Evolutionary conservation across 2,888 invertebrate genomes (phyloP), one percentile per base, ranked within the genome.

Genomic region (Encarsia formosa): DNA sequence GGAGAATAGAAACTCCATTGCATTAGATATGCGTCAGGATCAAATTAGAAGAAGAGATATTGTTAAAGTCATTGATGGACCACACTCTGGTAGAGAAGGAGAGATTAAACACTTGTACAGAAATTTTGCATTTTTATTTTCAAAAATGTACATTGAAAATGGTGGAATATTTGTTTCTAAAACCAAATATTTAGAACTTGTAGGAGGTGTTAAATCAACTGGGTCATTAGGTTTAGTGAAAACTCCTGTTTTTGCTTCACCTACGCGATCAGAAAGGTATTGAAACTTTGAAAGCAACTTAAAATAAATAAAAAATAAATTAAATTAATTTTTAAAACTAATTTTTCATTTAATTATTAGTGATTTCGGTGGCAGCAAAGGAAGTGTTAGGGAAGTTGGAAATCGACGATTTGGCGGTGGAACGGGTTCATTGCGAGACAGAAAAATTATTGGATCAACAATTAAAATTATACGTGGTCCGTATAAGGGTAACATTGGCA

Each of bases 111-210:
- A 83, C 65, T 64, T 83, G 52, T 84, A 78, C 66, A 70, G 82
- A 20, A 78, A 76, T 62, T 81, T 75, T 67, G 80, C 79, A 11
- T 83, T 84, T 66, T 66, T 84, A 5, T 75, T 78, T 64, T 80
- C 80, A 3, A 71, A 80, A 16, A 76, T 78, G 68, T 77, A 79
- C 69, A 72, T 80, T 16, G 81, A 82, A 52, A 82, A 82, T 68
- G 81, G 82, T 52, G 83, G 83, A 3, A 78, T 82, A 40, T 80
- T 83, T 67, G 82, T 83, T 2, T 79, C 79, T 61, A 76, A 77
- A 58, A 77, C 81, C 1, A 71, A 78, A 35, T 79, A 81, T 68
- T 65, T 83, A 20, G 72, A 75, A 19, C 64, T 79, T 23, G 79
- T 81, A 54, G 81, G 81, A 45, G 71, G 72, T 34, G 59, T 5